Evolutionary conservation across 2,888 invertebrate species (phyloP).

Genomic region (Gymnoscelis rufifasciata): DNA sequence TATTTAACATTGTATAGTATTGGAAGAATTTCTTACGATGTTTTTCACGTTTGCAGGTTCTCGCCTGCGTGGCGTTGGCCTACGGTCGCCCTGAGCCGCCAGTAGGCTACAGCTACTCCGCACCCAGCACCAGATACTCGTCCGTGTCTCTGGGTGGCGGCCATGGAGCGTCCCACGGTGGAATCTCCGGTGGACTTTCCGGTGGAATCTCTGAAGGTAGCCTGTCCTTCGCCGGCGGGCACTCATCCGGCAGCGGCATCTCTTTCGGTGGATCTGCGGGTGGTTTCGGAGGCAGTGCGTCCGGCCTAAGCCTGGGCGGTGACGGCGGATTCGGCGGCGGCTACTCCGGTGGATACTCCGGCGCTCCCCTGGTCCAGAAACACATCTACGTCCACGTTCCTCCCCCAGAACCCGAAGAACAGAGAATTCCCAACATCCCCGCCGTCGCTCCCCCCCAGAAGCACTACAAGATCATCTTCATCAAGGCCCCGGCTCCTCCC

Average conservation of each 20-base stretch:
- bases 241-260: constrained; percentile 41
- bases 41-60: constrained; percentile 53
- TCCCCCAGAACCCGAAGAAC: constrained; percentile 90
- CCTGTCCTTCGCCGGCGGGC: constrained; percentile 47
- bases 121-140: constrained; percentile 50
- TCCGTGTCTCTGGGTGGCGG: constrained; percentile 47
- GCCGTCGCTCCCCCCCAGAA: constrained; percentile 87
- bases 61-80: constrained; percentile 71
- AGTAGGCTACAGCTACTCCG: constrained; percentile 71
- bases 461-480: constrained; percentile 95
- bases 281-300: constrained; percentile 39
- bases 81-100: constrained; percentile 74
- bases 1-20: no score
- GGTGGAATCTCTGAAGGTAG: constrained; percentile 43
- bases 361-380: constrained; percentile 86
- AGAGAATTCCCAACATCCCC: constrained; percentile 81
- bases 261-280: constrained; percentile 43
- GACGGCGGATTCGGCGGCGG: constrained; percentile 64
- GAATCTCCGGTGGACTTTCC: constrained; percentile 41
- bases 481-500: constrained; percentile 92
- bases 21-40: no score
- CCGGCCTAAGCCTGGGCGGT: constrained; percentile 50
- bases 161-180: constrained; percentile 37
- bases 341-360: constrained; percentile 66
- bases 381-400: constrained; percentile 95